Percentiles rank a stretch among this genome's conserved stretches.
These are phyloP conservation scores for Drosophila kohkoa DNA, from an alignment of 1,140 invertebrate species.

Conservation along the genomic window DNA sequence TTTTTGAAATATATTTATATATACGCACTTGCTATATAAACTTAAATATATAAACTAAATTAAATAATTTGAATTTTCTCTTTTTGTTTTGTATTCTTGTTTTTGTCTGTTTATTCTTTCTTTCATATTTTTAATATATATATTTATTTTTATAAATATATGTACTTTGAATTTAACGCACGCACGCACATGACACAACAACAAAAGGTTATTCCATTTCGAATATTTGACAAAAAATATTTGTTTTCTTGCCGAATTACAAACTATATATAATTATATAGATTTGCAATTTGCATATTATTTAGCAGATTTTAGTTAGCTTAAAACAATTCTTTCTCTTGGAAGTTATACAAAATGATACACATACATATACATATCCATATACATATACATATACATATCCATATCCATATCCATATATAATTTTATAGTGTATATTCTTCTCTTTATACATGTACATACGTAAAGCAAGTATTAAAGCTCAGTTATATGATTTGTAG, in stretches of 20 bases:
- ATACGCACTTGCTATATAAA: slow-evolving; percentile 77
- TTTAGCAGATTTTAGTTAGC: slow-evolving; percentile 23
- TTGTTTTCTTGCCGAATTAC: slow-evolving; percentile 22
- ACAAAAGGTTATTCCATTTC: slow-evolving; percentile 48
- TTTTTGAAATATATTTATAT: slow-evolving; percentile 24
- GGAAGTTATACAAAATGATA: slow-evolving; percentile 41
- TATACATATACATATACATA: slow-evolving; percentile 25
- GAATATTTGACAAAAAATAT: slow-evolving; percentile 37
- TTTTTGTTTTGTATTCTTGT: slow-evolving; percentile 47
- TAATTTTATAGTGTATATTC: slow-evolving; percentile 27
- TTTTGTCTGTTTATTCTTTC: slow-evolving; percentile 40
- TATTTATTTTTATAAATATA: slow-evolving; percentile 41
- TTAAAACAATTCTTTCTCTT: slow-evolving; percentile 31
- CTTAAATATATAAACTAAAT: slow-evolving; percentile 79
- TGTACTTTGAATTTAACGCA: slow-evolving; percentile 58
- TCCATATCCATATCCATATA: slow-evolving; percentile 18
- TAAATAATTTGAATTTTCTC: slow-evolving; percentile 78
- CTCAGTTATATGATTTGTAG: slow-evolving; percentile 47
- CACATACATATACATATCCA: slow-evolving; percentile 14
- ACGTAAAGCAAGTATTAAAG: slow-evolving; percentile 32
- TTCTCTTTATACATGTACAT: slow-evolving; percentile 20
- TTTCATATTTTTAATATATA: slow-evolving; percentile 55
- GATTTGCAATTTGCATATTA: slow-evolving; percentile 16
- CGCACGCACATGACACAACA: slow-evolving; percentile 77
- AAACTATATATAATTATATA: slow-evolving; percentile 34